Evolutionary conservation across 2,888 invertebrate species (phyloP).

Genomic region (Isoperla grammatica): DNA sequence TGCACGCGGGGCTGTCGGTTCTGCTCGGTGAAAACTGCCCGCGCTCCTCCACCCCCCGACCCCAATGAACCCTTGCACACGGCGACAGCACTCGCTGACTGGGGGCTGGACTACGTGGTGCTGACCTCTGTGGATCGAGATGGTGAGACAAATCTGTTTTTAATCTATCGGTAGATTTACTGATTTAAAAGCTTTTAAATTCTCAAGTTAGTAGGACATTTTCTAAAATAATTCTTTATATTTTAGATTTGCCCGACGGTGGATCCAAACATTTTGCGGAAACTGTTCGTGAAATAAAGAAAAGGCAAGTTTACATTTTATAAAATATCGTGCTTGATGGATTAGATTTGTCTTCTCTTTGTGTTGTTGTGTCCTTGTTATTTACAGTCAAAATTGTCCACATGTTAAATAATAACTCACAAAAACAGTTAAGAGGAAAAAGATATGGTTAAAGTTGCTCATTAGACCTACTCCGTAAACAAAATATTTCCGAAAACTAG

Average conservation of each 20-base stretch:
- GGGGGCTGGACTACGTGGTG: constrained; percentile 97
- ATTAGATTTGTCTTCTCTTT: no score
- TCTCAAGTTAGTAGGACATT: no score
- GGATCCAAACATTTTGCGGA: constrained; percentile 91
- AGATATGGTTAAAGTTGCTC: no score
- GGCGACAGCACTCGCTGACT: constrained; percentile 83
- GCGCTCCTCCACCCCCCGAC: constrained; percentile 84
- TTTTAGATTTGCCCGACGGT: constrained; percentile 83
- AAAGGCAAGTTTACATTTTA: constrained; percentile 50
- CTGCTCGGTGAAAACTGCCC: constrained; percentile 96
- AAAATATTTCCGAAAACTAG: no score
- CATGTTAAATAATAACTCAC: no score
- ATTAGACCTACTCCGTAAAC: no score
- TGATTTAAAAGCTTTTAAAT: neutral
- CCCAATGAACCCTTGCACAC: constrained; percentile 87
- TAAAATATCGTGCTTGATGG: no score
- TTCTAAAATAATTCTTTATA: constrained; percentile 23
- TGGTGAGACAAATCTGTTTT: constrained; percentile 51
- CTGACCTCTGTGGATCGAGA: constrained; percentile 97
- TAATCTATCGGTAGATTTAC: neutral
- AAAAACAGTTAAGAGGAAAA: no score
- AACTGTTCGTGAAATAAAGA: constrained; percentile 83
- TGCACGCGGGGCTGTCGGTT: constrained; percentile 98
- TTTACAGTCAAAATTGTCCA: no score
- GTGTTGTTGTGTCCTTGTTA: no score